These are phyloP conservation scores for Amphimedon queenslandica DNA, from an alignment of 37 sponge, comb jelly and placozoan species.

Conservation along the genomic window DNA sequence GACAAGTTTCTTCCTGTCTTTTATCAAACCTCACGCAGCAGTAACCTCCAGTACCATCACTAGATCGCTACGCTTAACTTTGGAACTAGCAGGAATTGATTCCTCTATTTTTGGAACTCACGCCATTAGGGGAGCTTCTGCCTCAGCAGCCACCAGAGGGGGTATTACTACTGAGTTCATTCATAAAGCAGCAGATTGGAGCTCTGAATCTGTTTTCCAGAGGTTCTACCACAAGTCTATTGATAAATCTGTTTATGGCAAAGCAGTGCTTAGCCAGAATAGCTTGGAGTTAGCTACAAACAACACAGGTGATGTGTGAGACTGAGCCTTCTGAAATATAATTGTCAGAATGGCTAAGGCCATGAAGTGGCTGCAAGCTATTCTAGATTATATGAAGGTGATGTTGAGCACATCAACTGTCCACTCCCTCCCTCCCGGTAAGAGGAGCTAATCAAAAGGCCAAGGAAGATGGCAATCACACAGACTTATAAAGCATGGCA, in stretches of 20 bases:
- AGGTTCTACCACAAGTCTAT: conserved; percentile 15
- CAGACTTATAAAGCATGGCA: background rate
- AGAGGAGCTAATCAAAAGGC: too few relatives aligned
- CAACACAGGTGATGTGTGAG: too few relatives aligned
- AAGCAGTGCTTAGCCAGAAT: background rate
- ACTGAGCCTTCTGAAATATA: too few relatives aligned
- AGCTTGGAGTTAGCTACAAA: background rate
- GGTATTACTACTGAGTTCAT: conserved; percentile 14
- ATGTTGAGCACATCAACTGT: conserved; percentile 13
- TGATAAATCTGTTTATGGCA: background rate
- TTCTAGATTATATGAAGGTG: too few relatives aligned
- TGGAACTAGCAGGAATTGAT: conserved; percentile 23
- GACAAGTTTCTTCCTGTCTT: conserved; percentile 14
- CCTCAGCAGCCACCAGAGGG: conserved; percentile 10
- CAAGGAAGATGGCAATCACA: background rate
- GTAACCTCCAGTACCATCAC: conserved; percentile 7
- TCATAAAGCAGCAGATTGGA: conserved; percentile 25
- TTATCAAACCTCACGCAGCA: conserved; percentile 16
- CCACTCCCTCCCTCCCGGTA: background rate
- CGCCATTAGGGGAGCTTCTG: conserved; percentile 25
- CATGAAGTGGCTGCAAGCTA: too few relatives aligned
- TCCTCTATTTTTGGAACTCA: conserved; percentile 23
- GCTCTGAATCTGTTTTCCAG: conserved; percentile 12
- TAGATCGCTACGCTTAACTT: conserved; percentile 8
- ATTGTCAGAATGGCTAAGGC: too few relatives aligned